A percentile compares a stretch with the other conserved stretches of the same genome.
Conservation (phyloP, 2,113 vertebrate genomes). For the Phalacrocorax pelagicus region DNA sequence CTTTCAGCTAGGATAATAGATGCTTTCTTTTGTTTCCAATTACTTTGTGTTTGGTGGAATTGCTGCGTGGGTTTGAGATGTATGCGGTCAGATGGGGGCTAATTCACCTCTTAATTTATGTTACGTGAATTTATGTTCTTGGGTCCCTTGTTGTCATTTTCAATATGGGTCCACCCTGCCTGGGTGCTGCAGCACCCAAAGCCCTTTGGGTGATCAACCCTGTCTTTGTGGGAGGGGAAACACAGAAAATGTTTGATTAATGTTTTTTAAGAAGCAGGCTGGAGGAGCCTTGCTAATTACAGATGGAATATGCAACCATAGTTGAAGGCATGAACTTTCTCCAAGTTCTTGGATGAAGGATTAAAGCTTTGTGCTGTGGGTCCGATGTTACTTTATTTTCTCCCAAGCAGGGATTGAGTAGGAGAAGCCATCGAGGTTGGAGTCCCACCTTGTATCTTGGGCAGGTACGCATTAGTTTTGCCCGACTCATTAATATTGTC, state of each 20-base stretch:
- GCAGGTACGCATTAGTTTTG: not conserved
- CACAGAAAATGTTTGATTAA: fast-evolving
- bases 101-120: not conserved
- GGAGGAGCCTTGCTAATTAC: not conserved
- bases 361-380: not conserved
- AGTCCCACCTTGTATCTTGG: not conserved
- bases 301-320: fast-evolving
- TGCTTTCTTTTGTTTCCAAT: not conserved
- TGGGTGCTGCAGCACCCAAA: not conserved
- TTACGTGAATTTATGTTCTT: not conserved
- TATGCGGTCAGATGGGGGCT: not conserved
- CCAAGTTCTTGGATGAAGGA: not conserved
- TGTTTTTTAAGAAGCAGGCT: not conserved
- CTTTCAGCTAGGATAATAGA: not conserved
- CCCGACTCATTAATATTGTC: too few species aligned
- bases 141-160: not conserved
- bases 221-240: not conserved
- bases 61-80: not conserved
- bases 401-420: not conserved
- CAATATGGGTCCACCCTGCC: fast-evolving
- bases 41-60: not conserved
- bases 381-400: not conserved
- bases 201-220: not conserved
- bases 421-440: not conserved
- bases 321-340: not conserved